Conservation (phyloP, 1,140 invertebrate genomes). For the Drosophila melanica region DNA sequence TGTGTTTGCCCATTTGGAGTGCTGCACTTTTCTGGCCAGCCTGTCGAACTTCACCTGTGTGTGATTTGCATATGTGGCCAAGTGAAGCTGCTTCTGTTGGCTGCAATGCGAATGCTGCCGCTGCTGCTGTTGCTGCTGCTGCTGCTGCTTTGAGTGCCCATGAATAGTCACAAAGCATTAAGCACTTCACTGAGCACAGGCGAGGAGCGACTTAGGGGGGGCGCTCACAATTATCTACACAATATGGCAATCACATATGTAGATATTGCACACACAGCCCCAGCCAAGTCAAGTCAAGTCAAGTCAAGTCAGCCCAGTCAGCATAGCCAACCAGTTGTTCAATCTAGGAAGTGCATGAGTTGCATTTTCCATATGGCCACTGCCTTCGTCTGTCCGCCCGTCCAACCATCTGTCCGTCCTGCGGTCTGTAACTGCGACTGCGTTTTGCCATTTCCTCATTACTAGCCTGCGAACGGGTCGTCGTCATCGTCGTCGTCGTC, state of each 20-base stretch:
- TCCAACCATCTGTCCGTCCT: conserved; percentile 4
- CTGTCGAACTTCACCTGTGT: conserved; percentile 75
- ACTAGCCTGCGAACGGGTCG: conserved; percentile 73
- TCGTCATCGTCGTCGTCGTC: conserved; percentile 24
- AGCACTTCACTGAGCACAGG: conserved; percentile 66
- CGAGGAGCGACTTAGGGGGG: conserved; percentile 18
- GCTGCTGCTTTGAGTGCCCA: conserved; percentile 72
- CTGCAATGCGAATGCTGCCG: conserved; percentile 52
- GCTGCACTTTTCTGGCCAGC: conserved; percentile 75
- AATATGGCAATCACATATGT: conserved; percentile 83
- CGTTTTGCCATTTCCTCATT: conserved; percentile 82
- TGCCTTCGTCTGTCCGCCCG: conserved; percentile 15
- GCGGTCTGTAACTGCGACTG: conserved; percentile 47
- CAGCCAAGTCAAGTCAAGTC: conserved; percentile 45
- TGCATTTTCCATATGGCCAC: conserved; percentile 81
- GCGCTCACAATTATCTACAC: conserved; percentile 79
- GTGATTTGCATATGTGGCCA: conserved; percentile 78
- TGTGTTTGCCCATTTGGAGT: conserved; percentile 77
- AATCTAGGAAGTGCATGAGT: conserved; percentile 82
- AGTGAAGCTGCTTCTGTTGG: conserved; percentile 73
- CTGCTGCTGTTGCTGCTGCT: conserved; percentile 37
- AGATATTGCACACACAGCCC: conserved; percentile 75
- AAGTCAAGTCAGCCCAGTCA: conserved; percentile 47
- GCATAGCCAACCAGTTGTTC: conserved; percentile 76
- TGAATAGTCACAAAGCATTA: conserved; percentile 83